Conservation (phyloP, 1,140 invertebrate species). For the Drosophila nannoptera region DNA sequence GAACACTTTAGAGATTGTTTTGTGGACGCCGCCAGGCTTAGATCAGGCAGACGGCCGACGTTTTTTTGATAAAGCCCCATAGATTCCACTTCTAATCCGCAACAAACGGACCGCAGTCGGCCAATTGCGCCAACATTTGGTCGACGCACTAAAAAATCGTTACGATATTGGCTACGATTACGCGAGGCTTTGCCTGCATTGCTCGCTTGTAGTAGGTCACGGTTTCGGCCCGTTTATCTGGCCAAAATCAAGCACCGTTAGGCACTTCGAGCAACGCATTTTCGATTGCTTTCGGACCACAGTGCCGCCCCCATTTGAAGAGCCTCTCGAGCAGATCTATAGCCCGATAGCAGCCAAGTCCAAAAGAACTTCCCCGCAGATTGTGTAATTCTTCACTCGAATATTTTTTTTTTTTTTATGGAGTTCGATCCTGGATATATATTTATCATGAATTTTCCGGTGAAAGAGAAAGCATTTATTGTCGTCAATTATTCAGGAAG, state of each 20-base stretch:
- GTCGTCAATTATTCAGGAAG: too few relatives aligned
- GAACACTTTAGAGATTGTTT: constrained; percentile 54
- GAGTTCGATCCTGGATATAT: too few relatives aligned
- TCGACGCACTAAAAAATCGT: background rate
- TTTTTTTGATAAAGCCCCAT: constrained; percentile 45
- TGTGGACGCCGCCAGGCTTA: constrained; percentile 49
- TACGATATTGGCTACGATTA: constrained; percentile 37
- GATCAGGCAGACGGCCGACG: constrained; percentile 35
- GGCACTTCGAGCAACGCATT: background rate
- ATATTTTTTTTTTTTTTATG: too few relatives aligned
- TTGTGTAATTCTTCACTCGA: background rate
- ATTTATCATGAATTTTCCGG: too few relatives aligned
- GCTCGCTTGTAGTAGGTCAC: constrained; percentile 65
- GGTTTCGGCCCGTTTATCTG: constrained; percentile 29
- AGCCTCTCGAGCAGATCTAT: constrained; percentile 21
- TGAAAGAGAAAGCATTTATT: too few relatives aligned
- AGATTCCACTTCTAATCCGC: constrained; percentile 36
- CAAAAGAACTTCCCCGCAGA: constrained; percentile 3
- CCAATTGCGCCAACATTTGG: constrained; percentile 58
- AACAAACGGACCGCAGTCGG: constrained; percentile 59
- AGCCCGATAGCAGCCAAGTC: constrained; percentile 27
- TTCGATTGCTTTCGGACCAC: background rate
- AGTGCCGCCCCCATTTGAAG: too few relatives aligned
- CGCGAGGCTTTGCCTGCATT: background rate
- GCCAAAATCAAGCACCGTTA: too few relatives aligned